Evolutionary conservation across 1,140 invertebrate genomes (phyloP), one percentile per base, ranked within the genome.

Genomic region (Portunus trituberculatus): DNA sequence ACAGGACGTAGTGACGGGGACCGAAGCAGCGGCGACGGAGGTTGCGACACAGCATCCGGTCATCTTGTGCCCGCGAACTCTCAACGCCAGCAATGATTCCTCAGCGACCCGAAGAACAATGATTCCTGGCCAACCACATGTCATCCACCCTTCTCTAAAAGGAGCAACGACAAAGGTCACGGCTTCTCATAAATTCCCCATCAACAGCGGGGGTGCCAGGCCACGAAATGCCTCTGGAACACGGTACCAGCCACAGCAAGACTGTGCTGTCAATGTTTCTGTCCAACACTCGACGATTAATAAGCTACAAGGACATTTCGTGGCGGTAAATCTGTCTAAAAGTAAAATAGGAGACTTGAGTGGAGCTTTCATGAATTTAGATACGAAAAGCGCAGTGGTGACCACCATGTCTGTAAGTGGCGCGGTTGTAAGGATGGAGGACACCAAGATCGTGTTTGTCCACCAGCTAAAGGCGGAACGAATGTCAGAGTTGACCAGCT

Each of bases 231-330:
- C 25, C 6, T n/a, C 67, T 7, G 67, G n/a, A n/a, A n/a, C 20
- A 25, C 16, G 12, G 67, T 20, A 12, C 6, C 67, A 25, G 67
- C 67, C 67, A 25, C 20, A 7, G 20, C 67, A 76, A n/a, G 67
- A 76, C 20, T 76, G 67, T n/a, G n/a, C 6, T 1, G 67, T 76
- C 20, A 94, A 91, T 39, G 39, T 94, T 1, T 91, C 89, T 1
- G 28, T 91, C 8, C n/a, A 25, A 28, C 59, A 94, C 59, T 91
- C 93, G 28, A 91, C 82, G 31, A 14, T 94, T 14, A 59, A 46
- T 7, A 25, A n/a, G 12, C 31, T 94, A 25, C 59, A 32, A 31
- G 93, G 93, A 12, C 16, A 91, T 12, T 94, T 94, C 67, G 45
- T 59, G 10, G n/a, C n/a, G 87, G 32, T 29, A 6, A 20, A 4